Evolutionary conservation across 2,888 invertebrate genomes (phyloP).

Genomic region (Coenonympha arcania): DNA sequence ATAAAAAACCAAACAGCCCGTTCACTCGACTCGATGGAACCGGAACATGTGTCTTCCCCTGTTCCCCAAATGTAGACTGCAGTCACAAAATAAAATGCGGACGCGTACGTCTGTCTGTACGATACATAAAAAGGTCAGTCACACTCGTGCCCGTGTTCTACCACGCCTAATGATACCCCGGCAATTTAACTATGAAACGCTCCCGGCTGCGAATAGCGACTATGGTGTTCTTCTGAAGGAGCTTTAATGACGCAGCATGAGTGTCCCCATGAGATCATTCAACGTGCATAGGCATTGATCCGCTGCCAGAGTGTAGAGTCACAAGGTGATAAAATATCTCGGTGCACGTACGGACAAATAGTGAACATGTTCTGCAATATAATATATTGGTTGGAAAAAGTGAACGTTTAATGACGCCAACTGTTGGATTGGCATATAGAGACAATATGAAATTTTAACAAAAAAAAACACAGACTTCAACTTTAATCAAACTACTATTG

Average conservation of each 20-base stretch:
- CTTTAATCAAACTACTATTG: no score
- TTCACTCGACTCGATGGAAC: conserved; percentile 39
- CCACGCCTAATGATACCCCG: conserved; percentile 17
- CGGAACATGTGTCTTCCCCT: conserved; percentile 42
- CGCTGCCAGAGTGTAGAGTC: conserved; percentile 5
- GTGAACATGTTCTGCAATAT: no score
- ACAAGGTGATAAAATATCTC: background rate
- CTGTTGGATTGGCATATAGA: no score
- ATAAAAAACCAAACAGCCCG: conserved; percentile 40
- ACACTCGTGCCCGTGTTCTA: conserved; percentile 44
- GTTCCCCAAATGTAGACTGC: conserved; percentile 37
- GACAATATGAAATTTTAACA: no score
- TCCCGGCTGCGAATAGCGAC: conserved; percentile 7
- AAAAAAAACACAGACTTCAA: no score
- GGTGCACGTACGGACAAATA: background rate
- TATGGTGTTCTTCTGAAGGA: conserved; percentile 9
- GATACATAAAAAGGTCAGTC: conserved; percentile 58
- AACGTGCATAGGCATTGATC: conserved; percentile 17
- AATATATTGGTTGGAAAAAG: no score
- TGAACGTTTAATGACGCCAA: no score
- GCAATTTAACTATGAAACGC: conserved; percentile 3
- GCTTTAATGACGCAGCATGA: conserved; percentile 7
- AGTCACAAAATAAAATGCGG: conserved; percentile 61
- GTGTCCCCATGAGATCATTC: conserved; percentile 18
- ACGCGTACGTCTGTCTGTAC: conserved; percentile 56